Evolutionary conservation across 1,140 invertebrate genomes (phyloP), one percentile per base, ranked within the genome.

Genomic region (Drosophila eugracilis): DNA sequence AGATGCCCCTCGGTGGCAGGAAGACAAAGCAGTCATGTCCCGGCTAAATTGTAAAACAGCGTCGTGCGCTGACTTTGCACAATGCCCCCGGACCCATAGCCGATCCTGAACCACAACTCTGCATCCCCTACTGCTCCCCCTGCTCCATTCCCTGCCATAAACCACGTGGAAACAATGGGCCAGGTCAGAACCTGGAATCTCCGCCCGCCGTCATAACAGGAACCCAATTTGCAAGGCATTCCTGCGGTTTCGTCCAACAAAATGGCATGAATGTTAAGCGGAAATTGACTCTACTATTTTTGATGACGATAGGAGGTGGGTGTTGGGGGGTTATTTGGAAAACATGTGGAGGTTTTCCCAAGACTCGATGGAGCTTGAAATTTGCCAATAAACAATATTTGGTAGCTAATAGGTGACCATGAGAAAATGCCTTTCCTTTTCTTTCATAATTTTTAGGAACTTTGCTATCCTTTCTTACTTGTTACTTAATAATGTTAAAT

Each of bases 31-130:
- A 30, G 26, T 50, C 62, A 17, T 21, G 44, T 58, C 34, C 57
- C 52, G 39, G 57, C 50, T 42, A 50, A 81, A 81, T 81, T 73
- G 78, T 77, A 67, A 76, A 63, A 63, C 66, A 81, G 32, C 58
- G 34, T 28, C 55, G 28, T 34, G n/a, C 44, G 78, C 66, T 80
- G 72, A 81, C 78, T 65, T 28, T 60, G 53, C 53, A 72, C 66
- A 63, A 53, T 30, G 30, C 15, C 48, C 6, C 39, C n/a, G 19
- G 12, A 5, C 12, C 14, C 10, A n/a, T 9, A 19, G n/a, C 3
- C 4, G 52, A 42, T 42, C 3, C 34, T 34, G 42, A 59, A 62
- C 34, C 28, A 17, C 14, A 26, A n/a, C n/a, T n/a, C 6, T 5
- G n/a, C 17, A 22, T 5, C 12, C 2, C 48, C 30, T 17, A n/a